These are phyloP conservation scores for Agonopterix arenella DNA, from an alignment of 2,888 invertebrate species.

Conservation along the genomic window DNA sequence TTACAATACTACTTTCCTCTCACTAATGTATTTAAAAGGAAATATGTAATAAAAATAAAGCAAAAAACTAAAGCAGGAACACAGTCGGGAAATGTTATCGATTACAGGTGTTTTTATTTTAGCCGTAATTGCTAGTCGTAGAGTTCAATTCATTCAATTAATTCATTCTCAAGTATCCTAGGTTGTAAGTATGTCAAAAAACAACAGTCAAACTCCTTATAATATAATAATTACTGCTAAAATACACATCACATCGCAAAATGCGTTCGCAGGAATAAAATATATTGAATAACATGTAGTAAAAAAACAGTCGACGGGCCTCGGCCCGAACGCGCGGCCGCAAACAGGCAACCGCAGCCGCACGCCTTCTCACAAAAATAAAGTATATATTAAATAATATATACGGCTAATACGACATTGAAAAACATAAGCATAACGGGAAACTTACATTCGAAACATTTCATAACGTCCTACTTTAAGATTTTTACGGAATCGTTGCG, in stretches of 20 bases:
- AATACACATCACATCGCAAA: constrained; percentile 83
- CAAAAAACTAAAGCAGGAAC: constrained; percentile 77
- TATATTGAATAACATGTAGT: constrained; percentile 82
- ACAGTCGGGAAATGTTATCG: constrained; percentile 74
- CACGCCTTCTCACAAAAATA: constrained; percentile 55
- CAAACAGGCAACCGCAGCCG: constrained; percentile 73
- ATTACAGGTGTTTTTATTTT: constrained; percentile 66
- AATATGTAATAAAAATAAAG: constrained; percentile 73
- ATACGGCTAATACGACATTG: constrained; percentile 66
- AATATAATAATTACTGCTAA: constrained; percentile 78
- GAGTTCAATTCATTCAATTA: constrained; percentile 61
- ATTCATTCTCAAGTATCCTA: constrained; percentile 67
- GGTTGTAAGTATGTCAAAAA: constrained; percentile 77
- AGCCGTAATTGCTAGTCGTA: constrained; percentile 65
- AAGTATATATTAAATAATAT: constrained; percentile 68
- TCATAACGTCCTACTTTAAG: constrained; percentile 78
- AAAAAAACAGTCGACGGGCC: constrained; percentile 65
- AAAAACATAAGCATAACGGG: constrained; percentile 75
- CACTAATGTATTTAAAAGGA: constrained; percentile 71
- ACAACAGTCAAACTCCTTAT: constrained; percentile 77
- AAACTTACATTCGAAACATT: constrained; percentile 77
- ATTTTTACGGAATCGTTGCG: constrained; percentile 76
- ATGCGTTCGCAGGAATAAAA: constrained; percentile 88
- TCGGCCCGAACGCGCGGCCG: constrained; percentile 59
- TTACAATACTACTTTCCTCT: constrained; percentile 73